Evolutionary conservation across 2,888 invertebrate species (phyloP), one percentile per base, ranked within the genome.

Genomic region (Augiades crinisus): DNA sequence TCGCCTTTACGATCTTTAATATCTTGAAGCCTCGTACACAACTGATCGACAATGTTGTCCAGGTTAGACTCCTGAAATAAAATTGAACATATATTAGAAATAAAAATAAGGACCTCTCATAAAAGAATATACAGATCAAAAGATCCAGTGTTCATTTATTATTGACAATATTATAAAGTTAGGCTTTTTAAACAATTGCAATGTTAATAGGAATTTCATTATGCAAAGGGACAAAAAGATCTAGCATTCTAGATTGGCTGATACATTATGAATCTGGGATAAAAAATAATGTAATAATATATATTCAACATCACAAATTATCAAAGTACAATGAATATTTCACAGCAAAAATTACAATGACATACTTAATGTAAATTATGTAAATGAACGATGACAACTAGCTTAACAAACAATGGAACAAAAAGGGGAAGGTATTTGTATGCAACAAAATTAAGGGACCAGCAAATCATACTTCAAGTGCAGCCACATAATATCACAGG

Each of bases 21-120:
- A 81, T 95, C 93, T 80, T 94, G 93, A 68, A 96, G 89, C 85
- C 94, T 94, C 64, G 91, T 92, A 83, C 95, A 95, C 74, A 96
- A 91, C 90, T 96, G 95, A 83, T 96, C 95, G 64, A 96, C 94
- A 78, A 96, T 91, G 71, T 92, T 92, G 90, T 95, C 95, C 72
- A 96, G 93, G 78, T 94, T 94, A 84, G 93, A 92, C 84, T 93
- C 94, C 95, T 96, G 91, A 65, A 92, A 87, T 37, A 16, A 54
- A 40, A 51, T 52, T 10, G 44, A 40, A 22, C 22, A 22, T 17
- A 37, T 14, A 37, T 12, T 21, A 44, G n/a, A 10, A 21, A 2
- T n/a, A n/a, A n/a, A n/a, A n/a, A n/a, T n/a, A n/a, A n/a, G n/a
- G n/a, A n/a, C n/a, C n/a, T n/a, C n/a, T n/a, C n/a, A n/a, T n/a